These are phyloP conservation scores for Sinopyrophorus schimmeli DNA, from an alignment of 2,888 invertebrate genomes.

Conservation along the genomic window DNA sequence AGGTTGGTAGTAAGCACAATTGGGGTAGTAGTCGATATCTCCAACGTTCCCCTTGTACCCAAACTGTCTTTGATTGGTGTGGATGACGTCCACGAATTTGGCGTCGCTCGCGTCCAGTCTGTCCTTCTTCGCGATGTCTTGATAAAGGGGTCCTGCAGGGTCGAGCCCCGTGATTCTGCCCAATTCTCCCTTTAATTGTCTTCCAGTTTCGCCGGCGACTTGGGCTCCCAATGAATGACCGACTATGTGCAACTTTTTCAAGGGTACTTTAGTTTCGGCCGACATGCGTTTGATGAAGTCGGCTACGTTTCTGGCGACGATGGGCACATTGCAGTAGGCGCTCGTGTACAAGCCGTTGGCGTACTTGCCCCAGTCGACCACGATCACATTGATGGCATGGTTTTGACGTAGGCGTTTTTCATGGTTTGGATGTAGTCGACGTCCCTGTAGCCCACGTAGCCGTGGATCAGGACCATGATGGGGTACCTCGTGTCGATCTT, in stretches of 20 bases:
- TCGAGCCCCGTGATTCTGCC: constrained; percentile 17
- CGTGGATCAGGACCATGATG: constrained; percentile 2
- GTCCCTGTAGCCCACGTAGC: not conserved
- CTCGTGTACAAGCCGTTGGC: constrained; percentile 4
- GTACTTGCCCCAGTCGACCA: constrained; percentile 11
- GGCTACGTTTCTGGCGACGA: not conserved
- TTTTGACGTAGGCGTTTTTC: constrained; percentile 8
- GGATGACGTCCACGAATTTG: constrained; percentile 12
- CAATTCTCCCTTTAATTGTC: constrained; percentile 5
- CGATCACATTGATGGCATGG: constrained; percentile 11
- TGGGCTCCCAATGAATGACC: constrained; percentile 19
- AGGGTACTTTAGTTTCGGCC: not conserved
- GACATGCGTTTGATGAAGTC: not conserved
- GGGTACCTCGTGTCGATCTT: not conserved
- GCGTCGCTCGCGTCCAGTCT: constrained; percentile 9
- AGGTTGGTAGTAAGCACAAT: constrained; percentile 5
- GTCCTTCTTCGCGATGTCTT: not conserved
- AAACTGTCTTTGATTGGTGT: constrained; percentile 3
- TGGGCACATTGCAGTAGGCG: constrained; percentile 7
- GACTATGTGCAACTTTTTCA: constrained; percentile 13
- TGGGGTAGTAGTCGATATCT: constrained; percentile 2
- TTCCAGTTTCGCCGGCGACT: constrained; percentile 6
- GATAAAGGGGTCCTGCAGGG: constrained; percentile 6
- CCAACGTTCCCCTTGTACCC: constrained; percentile 1
- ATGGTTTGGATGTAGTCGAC: constrained; percentile 1